Evolutionary conservation across 1,140 invertebrate species (phyloP).

Genomic region (Drosophila kurseongensis): DNA sequence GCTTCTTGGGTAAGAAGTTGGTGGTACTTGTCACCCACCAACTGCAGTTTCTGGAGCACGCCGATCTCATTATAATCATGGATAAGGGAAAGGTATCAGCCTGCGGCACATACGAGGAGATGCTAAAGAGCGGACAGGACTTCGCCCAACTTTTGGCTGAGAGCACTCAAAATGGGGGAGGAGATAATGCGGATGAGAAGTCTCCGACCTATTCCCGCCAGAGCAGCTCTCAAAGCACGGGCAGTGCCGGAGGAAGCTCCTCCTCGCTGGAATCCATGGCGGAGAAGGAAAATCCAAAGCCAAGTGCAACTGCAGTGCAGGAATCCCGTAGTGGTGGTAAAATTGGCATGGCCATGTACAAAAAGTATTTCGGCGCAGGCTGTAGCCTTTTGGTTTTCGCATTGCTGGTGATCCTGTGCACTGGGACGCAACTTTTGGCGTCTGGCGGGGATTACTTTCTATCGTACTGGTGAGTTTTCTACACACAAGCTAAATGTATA

Average conservation of each 20-base stretch:
- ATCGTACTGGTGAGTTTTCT: conserved; percentile 86
- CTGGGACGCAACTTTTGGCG: conserved; percentile 87
- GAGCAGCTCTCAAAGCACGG: conserved; percentile 68
- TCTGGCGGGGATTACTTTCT: conserved; percentile 89
- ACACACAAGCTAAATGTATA: not conserved
- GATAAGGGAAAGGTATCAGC: conserved; percentile 87
- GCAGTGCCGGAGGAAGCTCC: conserved; percentile 74
- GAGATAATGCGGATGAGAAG: conserved; percentile 18
- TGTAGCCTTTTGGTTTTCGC: conserved; percentile 85
- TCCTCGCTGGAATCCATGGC: conserved; percentile 85
- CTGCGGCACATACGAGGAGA: conserved; percentile 87
- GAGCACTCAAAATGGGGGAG: conserved; percentile 72
- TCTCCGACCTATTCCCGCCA: conserved; percentile 85
- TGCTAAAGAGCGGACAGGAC: conserved; percentile 87
- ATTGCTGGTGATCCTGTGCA: conserved; percentile 77
- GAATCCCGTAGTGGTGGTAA: conserved; percentile 86
- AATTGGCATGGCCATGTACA: conserved; percentile 87
- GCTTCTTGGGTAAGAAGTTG: conserved; percentile 85
- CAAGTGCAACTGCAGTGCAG: conserved; percentile 76
- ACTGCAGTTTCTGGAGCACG: conserved; percentile 91
- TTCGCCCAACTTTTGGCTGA: conserved; percentile 87
- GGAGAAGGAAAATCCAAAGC: conserved; percentile 63
- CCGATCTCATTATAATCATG: conserved; percentile 89
- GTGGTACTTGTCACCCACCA: conserved; percentile 93
- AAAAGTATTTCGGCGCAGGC: conserved; percentile 87